Conservation (phyloP, 2,797 vertebrate species). For the Tamandua tetradactyla region DNA sequence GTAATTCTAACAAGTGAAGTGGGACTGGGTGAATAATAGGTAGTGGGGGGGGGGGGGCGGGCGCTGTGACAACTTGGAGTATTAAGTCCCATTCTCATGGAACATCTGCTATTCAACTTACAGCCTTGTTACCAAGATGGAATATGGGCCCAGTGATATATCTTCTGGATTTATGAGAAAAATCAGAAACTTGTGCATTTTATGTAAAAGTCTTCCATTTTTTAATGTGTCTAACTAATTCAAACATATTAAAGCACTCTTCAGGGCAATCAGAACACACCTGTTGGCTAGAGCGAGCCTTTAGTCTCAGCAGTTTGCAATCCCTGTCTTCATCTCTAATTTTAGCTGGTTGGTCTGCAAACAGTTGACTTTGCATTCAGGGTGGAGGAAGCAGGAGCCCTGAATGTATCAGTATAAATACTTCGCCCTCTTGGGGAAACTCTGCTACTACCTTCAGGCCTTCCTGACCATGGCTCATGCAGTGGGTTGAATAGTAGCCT, state of each 20-base stretch:
- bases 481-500: not conserved
- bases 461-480: not conserved
- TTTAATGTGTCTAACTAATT: not conserved
- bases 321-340: not conserved
- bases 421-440: not conserved
- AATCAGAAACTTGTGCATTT: not conserved
- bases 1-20: not conserved
- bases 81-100: not conserved
- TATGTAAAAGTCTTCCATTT: constrained; percentile 8
- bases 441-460: not conserved
- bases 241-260: not conserved
- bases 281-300: not conserved
- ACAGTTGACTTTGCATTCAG: not conserved
- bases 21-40: not conserved
- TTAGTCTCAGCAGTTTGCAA: not conserved
- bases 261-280: not conserved
- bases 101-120: not conserved
- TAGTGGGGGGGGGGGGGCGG: no score
- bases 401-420: not conserved
- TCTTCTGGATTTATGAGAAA: constrained; percentile 14
- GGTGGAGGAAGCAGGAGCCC: not conserved
- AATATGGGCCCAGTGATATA: not conserved
- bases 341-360: not conserved
- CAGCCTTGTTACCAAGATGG: not conserved
- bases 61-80: not conserved